phyloP scores from a whole-genome alignment of 2,888 invertebrate genomes.

The Eurois occulta region DNA sequence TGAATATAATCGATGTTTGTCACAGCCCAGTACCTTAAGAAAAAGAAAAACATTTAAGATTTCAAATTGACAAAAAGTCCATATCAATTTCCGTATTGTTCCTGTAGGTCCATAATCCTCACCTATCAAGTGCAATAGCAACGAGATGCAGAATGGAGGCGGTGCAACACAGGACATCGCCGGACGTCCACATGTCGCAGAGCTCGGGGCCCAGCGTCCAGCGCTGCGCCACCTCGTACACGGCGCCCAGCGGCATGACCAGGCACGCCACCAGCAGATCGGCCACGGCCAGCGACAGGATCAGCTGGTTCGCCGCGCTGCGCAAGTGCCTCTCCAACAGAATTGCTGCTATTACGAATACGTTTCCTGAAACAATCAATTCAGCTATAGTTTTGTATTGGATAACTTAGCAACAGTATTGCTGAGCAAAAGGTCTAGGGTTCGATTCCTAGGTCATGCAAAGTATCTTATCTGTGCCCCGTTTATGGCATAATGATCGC shows the following conservation, averaged over 20 bases:
- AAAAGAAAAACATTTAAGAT: conserved; percentile 57
- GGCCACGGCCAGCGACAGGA: conserved; percentile 97
- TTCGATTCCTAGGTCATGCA: background rate
- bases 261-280: conserved; percentile 97
- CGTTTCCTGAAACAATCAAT: conserved; percentile 92
- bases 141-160: conserved; percentile 95
- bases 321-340: conserved; percentile 96
- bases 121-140: conserved; percentile 96
- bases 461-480: background rate
- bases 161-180: conserved; percentile 97
- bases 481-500: background rate
- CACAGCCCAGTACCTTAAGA: conserved; percentile 95
- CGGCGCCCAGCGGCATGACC: conserved; percentile 94
- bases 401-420: background rate
- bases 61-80: background rate
- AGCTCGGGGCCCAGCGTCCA: conserved; percentile 96
- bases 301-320: conserved; percentile 97
- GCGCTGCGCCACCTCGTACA: conserved; percentile 94
- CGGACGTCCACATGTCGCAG: conserved; percentile 98
- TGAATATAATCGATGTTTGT: conserved; percentile 97
- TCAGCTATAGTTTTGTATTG: background rate
- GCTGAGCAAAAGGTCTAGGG: background rate
- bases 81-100: background rate
- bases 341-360: conserved; percentile 98
- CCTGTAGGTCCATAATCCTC: conserved; percentile 59